Base-by-base conservation (phyloP, 1,140 invertebrate genomes). In the Drosophila nebulosa region DNA sequence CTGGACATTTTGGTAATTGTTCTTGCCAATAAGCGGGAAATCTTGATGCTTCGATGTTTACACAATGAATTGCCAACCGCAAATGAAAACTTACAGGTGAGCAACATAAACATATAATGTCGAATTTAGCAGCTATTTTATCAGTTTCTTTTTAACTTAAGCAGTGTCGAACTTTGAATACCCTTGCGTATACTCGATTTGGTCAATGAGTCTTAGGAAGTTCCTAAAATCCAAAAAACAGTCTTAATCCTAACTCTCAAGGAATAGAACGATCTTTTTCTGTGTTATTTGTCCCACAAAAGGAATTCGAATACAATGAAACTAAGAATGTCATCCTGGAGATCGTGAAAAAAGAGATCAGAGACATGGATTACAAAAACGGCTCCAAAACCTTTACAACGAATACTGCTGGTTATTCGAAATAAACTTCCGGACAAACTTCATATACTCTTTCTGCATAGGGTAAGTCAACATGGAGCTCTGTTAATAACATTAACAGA, bases 1-100 rank as follows among this genome's bases (percentile, higher is more conserved):
- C 30, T 62, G 35, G 74, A 52, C 74, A 77, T 77, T 39, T 27
- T 32, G 32, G 52, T 57, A 46, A 36, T 10, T 4, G 57, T 30
- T 51, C 39, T 53, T 24, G 68, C 16, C 27, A 42, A 63, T 14
- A 51, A 18, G 0, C 51, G 51, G 6, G 32, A 70, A 71, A 51
- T 60, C 53, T 9, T 61, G 24, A 18, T n/a, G 12, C 22, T 7
- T 26, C 18, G 16, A 32, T 63, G 55, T 12, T 51, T 61, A 64
- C 16, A 21, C 39, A 3, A 3, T 18, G 16, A 46, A 46, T 7
- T 7, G 16, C 16, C 39, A 16, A 21, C 1, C 7, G 10, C 39
- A 21, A 46, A 46, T 46, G 9, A 46, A 16, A 21, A 46, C 1
- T 18, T 46, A 9, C 39, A 21, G 39, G 14, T 7, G 14, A 46